A percentile compares a stretch with the other conserved stretches of the same genome.
Evolutionary conservation across 2,113 vertebrate genomes (phyloP).

Genomic region (Leptocoma aspasia): DNA sequence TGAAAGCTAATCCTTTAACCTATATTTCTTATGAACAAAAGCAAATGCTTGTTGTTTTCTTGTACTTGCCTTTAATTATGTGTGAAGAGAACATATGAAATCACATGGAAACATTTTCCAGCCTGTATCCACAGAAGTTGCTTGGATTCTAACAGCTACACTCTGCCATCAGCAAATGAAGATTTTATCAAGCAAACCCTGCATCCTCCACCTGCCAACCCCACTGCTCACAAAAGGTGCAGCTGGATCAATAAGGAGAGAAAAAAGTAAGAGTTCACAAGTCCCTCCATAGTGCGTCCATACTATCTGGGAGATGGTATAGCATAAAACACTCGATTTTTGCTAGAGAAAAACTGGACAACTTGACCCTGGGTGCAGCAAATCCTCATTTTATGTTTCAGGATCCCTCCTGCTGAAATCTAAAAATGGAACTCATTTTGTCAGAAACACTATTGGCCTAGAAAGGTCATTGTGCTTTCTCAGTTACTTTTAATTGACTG

Average conservation of each 20-base stretch:
- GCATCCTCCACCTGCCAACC: neutral
- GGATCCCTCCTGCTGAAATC: neutral
- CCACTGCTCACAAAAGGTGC: neutral
- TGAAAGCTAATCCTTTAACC: neutral
- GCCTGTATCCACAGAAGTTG: neutral
- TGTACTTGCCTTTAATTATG: neutral
- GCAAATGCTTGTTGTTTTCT: neutral
- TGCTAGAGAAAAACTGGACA: neutral
- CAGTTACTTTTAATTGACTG: neutral
- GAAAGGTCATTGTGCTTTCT: neutral
- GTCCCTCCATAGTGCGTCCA: neutral
- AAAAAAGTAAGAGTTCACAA: neutral
- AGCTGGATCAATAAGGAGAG: neutral
- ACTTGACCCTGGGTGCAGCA: neutral
- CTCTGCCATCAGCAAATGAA: neutral
- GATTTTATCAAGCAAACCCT: neutral
- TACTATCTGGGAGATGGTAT: neutral
- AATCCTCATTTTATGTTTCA: neutral
- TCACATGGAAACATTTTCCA: neutral
- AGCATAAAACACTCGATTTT: neutral
- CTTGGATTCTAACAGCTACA: neutral
- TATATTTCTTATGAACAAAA: neutral
- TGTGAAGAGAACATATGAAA: neutral
- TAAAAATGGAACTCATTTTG: neutral
- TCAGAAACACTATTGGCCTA: neutral